Evolutionary conservation across 1,140 invertebrate genomes (phyloP), one percentile per base, ranked within the genome.

Genomic region (Battus philenor): DNA sequence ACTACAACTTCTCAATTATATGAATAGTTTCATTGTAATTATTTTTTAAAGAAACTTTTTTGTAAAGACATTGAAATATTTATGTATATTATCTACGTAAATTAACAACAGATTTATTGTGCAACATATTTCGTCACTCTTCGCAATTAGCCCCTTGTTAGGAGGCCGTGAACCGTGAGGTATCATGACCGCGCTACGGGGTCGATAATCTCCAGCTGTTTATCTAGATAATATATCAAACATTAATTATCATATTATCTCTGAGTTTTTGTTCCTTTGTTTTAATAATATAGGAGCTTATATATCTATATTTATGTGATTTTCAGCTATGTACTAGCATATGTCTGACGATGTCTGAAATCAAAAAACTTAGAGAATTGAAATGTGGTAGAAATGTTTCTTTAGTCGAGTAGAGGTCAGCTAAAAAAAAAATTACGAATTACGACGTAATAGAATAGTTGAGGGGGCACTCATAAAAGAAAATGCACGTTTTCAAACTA

Each of bases 201-300:
- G 38, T 41, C 38, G 38, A 27, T 41, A 41, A 29, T 41, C 38
- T 41, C 24, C 29, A 13, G 6, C 4, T 17, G 26, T 27, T 41
- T 41, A 41, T 41, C 38, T 18, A 9, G 38, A 41, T 41, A 4
- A n/a, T n/a, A n/a, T n/a, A n/a, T n/a, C n/a, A n/a, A n/a, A n/a
- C n/a, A n/a, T n/a, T n/a, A n/a, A n/a, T n/a, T n/a, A 11, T 39
- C 10, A 39, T 13, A n/a, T 12, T 27, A 27, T 24, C n/a, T 24
- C n/a, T 24, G 22, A 2, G 0, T 27, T 5, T 6, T 27, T 8
- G 4, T 27, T 2, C 7, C 2, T 27, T 8, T 27, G 10, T 27
- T 22, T 22, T 22, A 4, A 22, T 22, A 22, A 24, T 24, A 2
- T n/a, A 5, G n/a, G n/a, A 24, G 22, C n/a, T 7, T 7, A 24